phyloP scores from a whole-genome alignment of 2,888 invertebrate species.

The Heliconius erato region DNA sequence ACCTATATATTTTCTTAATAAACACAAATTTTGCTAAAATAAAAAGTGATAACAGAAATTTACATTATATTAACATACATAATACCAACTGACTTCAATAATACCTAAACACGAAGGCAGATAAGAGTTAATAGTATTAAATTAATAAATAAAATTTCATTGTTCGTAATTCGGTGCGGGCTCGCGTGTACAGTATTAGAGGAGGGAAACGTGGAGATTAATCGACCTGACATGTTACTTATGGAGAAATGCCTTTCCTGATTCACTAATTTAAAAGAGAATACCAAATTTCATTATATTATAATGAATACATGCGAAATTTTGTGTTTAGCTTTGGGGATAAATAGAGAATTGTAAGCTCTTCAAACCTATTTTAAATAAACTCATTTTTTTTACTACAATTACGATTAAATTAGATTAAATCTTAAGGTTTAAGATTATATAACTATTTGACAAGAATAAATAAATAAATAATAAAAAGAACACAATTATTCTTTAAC shows the following conservation, averaged over 20 bases:
- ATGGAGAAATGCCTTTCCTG: constrained; percentile 59
- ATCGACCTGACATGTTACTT: constrained; percentile 76
- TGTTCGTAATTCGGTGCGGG: constrained; percentile 70
- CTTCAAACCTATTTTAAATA: background rate
- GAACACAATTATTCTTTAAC: background rate
- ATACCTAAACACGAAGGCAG: constrained; percentile 21
- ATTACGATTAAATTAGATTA: too few relatives aligned
- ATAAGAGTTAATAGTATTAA: constrained; percentile 57
- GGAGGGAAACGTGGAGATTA: constrained; percentile 62
- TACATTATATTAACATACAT: constrained; percentile 7
- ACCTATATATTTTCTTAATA: background rate
- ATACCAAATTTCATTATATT: constrained; percentile 36
- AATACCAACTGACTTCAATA: constrained; percentile 40
- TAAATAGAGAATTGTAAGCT: background rate
- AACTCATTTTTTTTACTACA: too few relatives aligned
- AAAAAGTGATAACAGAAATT: background rate
- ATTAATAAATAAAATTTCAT: constrained; percentile 64
- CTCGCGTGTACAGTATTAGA: constrained; percentile 76
- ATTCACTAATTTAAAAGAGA: constrained; percentile 49
- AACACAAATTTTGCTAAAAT: background rate
- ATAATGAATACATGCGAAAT: constrained; percentile 9
- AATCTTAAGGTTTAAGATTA: too few relatives aligned
- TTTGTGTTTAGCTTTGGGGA: background rate
- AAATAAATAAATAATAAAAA: background rate
- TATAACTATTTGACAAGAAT: background rate